Evolutionary conservation across 2,888 invertebrate species (phyloP), one percentile per base, ranked within the genome.

Genomic region (Cecidostiba fungosa): DNA sequence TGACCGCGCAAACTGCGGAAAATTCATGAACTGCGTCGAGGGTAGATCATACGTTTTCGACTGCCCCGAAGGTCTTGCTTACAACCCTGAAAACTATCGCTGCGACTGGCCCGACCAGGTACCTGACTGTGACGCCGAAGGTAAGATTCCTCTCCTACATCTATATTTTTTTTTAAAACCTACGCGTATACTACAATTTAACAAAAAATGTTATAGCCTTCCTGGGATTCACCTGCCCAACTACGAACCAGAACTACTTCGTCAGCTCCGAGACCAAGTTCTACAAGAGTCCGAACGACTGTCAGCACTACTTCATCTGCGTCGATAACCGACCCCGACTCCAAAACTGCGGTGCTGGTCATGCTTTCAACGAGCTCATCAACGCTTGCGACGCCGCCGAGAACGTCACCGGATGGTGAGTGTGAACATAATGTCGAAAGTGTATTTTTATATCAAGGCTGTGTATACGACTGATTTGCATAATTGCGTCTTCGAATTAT

Each of bases 51-150:
- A 94, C 89, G 94, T 96, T 66, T 96, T 97, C 90, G 95, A 96
- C 88, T 98, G 98, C 91, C 98, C 98, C 0, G 97, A 97, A 90
- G 98, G 98, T 32, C 94, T 98, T 79, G 97, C 97, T 12, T 97
- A 96, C 94, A 96, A 96, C 92, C 94, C 95, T 1, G 95, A 95
- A 16, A 95, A 94, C 14, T 97, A 97, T 91, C 95, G 96, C 80
- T 98, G 98, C 92, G 97, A 98, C 87, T 98, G 97, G 97, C 97
- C 98, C 4, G 98, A 98, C 94, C 95, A 96, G 92, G 97, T 97
- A 0, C 92, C 95, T 4, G 96, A 96, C 84, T 98, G 97, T 90
- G 96, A 98, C 91, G 96, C 96, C 77, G 97, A 97, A 95, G 96
- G 97, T 96, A 93, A 47, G 14, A 29, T 69, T 88, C 80, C n/a